Evolutionary conservation across 2,797 vertebrate species (phyloP), one percentile per base, ranked within the genome.

Genomic region (Sciurus vulgaris): DNA sequence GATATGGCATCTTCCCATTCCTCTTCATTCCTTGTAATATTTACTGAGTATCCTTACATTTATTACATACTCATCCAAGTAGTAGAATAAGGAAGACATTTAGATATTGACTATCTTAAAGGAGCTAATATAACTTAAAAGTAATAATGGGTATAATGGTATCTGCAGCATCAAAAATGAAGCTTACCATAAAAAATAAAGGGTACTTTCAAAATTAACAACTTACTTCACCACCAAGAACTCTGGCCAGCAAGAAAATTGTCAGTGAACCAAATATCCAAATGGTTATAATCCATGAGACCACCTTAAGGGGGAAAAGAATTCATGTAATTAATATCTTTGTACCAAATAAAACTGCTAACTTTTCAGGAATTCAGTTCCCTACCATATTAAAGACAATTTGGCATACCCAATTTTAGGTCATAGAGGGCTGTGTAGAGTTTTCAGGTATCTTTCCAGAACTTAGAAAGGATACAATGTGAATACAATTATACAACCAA

Each of bases 211-310:
- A 12, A 77, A 95, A 84, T 91, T 2, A 86, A 76, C 44, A 97
- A 98, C 99, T 99, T 98, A 99, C 99, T 98, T 99, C 99, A 97
- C 99, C 99, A 98, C 99, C 99, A 72, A 99, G 99, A 97, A 99
- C 99, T 97, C 99, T 99, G 94, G 99, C 99, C 98, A 99, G 98
- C 97, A 99, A 98, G 98, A 99, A 99, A 98, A 99, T 99, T 35
- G 99, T 99, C 97, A 99, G 97, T 26, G 99, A 99, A 97, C 99
- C 99, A 98, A 99, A 99, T 98, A 99, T 99, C 99, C 99, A 99
- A 98, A 99, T 99, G 96, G 99, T 99, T 98, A 99, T 99, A 97
- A 99, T 99, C 99, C 99, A 99, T 93, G 99, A 99, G 97, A 99
- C 99, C 96, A 99, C 99, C 99, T 99, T 97, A 94, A 97, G 8